These are phyloP conservation scores for Leptarthrus brevirostris DNA, from an alignment of 2,888 invertebrate species.

Conservation along the genomic window DNA sequence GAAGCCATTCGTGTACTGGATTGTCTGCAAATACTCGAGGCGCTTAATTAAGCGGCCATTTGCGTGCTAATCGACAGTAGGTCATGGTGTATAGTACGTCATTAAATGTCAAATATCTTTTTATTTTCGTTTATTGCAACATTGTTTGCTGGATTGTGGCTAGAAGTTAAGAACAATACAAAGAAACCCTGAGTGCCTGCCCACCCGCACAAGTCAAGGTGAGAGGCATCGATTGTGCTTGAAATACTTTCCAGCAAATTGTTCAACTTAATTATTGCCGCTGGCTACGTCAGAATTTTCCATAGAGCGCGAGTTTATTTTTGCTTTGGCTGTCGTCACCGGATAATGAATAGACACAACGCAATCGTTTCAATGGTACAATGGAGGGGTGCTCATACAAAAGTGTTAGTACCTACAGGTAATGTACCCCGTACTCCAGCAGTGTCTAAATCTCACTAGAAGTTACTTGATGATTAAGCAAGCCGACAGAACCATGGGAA, in stretches of 20 bases:
- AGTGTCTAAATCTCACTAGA: neutral
- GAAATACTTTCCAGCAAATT: conserved; percentile 38
- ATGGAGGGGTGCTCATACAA: too few species aligned
- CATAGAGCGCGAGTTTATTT: conserved; percentile 1
- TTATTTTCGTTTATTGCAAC: conserved; percentile 35
- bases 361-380: neutral
- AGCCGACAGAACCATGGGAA: conserved; percentile 8
- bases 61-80: conserved; percentile 52
- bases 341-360: neutral
- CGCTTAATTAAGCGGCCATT: conserved; percentile 48
- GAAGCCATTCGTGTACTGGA: neutral
- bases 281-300: conserved; percentile 21
- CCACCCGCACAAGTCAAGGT: conserved; percentile 42
- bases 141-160: conserved; percentile 14
- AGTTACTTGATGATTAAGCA: neutral
- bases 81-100: conserved; percentile 50
- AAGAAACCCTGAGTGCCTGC: conserved; percentile 4
- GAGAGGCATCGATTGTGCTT: conserved; percentile 48
- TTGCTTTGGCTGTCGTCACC: neutral
- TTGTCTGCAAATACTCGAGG: conserved; percentile 19
- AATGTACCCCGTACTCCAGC: too few species aligned
- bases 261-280: conserved; percentile 31
- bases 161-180: conserved; percentile 23
- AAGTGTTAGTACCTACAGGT: too few species aligned
- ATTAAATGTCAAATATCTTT: conserved; percentile 51